phyloP scores from a whole-genome alignment of 2,113 vertebrate genomes.

The Microcebus lehilahytsara region DNA sequence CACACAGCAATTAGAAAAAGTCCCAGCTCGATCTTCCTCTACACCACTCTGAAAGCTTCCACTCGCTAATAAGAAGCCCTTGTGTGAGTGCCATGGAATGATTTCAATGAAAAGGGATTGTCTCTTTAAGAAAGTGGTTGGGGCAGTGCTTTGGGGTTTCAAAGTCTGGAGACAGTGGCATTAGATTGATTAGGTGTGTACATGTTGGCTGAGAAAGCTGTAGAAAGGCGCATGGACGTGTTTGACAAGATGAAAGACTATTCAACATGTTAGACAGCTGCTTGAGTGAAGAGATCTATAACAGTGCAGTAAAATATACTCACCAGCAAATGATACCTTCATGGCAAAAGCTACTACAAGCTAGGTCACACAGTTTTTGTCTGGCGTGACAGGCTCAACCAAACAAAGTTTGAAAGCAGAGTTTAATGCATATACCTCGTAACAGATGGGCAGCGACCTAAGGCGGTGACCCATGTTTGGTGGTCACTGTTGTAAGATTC shows the following conservation, averaged over 20 bases:
- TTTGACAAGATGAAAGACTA: constrained; percentile 89
- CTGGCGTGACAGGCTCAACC: constrained; percentile 77
- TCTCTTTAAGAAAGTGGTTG: constrained; percentile 83
- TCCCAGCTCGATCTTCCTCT: background rate
- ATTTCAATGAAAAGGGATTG: constrained; percentile 25
- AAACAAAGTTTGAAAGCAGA: constrained; percentile 75
- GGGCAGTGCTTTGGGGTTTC: constrained; percentile 81
- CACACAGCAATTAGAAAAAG: background rate
- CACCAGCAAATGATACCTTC: constrained; percentile 84
- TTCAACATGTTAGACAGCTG: constrained; percentile 88
- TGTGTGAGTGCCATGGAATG: constrained; percentile 55
- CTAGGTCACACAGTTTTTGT: constrained; percentile 79
- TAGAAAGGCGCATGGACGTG: constrained; percentile 84
- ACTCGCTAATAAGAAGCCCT: constrained; percentile 57
- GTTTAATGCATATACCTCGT: fast-evolving
- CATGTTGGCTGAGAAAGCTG: constrained; percentile 86
- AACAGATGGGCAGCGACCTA: background rate
- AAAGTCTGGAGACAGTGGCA: constrained; percentile 89
- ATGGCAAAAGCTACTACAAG: constrained; percentile 74
- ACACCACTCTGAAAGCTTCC: constrained; percentile 9
- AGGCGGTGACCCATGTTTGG: fast-evolving
- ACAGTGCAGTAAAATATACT: constrained; percentile 86
- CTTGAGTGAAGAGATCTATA: constrained; percentile 87
- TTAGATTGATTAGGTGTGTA: constrained; percentile 90
- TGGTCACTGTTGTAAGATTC: fast-evolving